Evolutionary conservation across 1,140 invertebrate species (phyloP).

Genomic region (Calliopsis andreniformis): DNA sequence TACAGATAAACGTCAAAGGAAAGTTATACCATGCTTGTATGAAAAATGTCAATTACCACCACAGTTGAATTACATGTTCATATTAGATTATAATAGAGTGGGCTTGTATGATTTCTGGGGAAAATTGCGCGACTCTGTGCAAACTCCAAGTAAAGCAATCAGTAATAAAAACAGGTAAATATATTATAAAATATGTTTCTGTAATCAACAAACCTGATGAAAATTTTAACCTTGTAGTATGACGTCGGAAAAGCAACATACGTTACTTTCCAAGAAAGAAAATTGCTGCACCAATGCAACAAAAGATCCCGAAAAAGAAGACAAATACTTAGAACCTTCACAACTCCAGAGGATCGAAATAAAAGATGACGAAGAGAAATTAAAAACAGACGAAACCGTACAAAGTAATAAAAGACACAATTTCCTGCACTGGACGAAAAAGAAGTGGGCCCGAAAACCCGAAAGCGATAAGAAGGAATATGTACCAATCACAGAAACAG

Average conservation of each 20-base stretch:
- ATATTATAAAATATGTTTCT: no score
- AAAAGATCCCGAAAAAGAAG: neutral
- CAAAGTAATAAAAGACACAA: constrained; percentile 13
- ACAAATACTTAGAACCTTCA: neutral
- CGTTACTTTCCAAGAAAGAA: neutral
- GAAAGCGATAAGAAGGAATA: constrained; percentile 27
- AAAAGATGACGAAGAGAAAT: neutral
- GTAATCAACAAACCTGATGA: no score
- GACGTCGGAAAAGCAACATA: neutral
- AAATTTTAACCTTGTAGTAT: constrained; percentile 5
- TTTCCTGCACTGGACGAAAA: constrained; percentile 27
- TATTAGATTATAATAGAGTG: constrained; percentile 82
- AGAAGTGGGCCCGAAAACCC: constrained; percentile 26
- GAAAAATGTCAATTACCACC: constrained; percentile 83
- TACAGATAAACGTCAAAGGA: constrained; percentile 82
- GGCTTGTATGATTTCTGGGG: constrained; percentile 85
- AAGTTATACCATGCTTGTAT: constrained; percentile 86
- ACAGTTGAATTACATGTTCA: constrained; percentile 82
- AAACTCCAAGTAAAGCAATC: constrained; percentile 27
- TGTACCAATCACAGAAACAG: constrained; percentile 2
- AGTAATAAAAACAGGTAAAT: neutral
- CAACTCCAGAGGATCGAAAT: neutral
- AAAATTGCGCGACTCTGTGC: constrained; percentile 81
- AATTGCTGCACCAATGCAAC: neutral
- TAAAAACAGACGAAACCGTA: neutral